Base-by-base conservation (phyloP, 2,113 vertebrate genomes). In the Sterrhoptilus dennistouni region DNA sequence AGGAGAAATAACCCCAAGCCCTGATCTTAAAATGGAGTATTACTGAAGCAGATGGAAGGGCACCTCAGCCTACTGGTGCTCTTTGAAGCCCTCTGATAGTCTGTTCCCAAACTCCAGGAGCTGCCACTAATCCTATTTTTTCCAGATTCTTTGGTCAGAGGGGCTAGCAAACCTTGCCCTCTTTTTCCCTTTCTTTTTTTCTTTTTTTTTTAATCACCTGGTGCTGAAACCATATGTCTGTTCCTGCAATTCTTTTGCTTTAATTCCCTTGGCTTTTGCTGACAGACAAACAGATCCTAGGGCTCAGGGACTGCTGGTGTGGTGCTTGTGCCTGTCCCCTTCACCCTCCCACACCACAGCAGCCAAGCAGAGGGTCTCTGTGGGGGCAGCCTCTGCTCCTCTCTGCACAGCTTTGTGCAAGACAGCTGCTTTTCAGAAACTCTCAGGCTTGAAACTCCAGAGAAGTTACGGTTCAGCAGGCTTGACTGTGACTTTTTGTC, bases 401-500 rank as follows among this genome's bases (percentile, higher is more conserved):
- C 80, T 66, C 81, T 9, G 35, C 1, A 0, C 76, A 61, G 89
- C 83, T 81, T 87, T 77, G 78, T 77, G 76, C 21, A 12, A 61
- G 83, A 57, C 75, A 90, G 28, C 53, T 44, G 80, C 87, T 87
- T 92, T 89, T 89, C 87, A 89, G 80, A 80, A 60, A 89, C 83
- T 77, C 56, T 86, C 54, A 74, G 80, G 50, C 91, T 93, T 54
- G 28, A 74, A 91, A 83, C 87, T 65, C 69, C 42, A 29, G 38
- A 47, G 69, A 78, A 84, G 93, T 66, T 75, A 89, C 1, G 77
- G 80, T 83, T 94, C 76, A 86, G 89, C 89, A 76, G 87, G 82
- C 83, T 83, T 81, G 80, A 74, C 83, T 70, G 81, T 94, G 89
- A 92, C 91, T 95, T 95, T 87, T 94, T 94, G 80, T 95, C 93